These are phyloP conservation scores for Endotricha flammealis DNA, from an alignment of 2,888 invertebrate species.

Conservation along the genomic window DNA sequence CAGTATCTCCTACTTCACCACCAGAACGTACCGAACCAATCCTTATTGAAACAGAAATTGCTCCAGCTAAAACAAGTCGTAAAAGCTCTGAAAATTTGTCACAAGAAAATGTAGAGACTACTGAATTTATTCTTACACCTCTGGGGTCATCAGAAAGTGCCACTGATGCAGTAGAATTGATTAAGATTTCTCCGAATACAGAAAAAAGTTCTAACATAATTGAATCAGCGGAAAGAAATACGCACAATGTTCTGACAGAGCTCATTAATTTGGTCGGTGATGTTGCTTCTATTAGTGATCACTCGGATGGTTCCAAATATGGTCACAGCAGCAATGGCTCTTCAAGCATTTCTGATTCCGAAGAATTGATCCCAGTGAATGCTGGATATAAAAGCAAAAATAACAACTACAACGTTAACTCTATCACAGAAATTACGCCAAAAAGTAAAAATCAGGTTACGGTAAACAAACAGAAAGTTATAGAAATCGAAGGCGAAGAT, in stretches of 20 bases:
- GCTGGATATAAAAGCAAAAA: conserved; percentile 69
- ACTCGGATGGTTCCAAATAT: conserved; percentile 38
- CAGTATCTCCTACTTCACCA: conserved; percentile 27
- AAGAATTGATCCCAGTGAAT: conserved; percentile 65
- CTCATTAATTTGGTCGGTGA: conserved; percentile 66
- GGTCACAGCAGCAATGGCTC: conserved; percentile 26
- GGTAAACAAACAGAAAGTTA: conserved; percentile 44
- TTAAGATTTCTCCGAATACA: conserved; percentile 49
- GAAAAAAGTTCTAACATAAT: conserved; percentile 51
- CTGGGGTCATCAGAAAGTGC: conserved; percentile 56
- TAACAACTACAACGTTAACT: conserved; percentile 62
- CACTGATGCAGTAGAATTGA: conserved; percentile 57
- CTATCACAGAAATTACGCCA: conserved; percentile 59
- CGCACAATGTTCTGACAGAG: conserved; percentile 53
- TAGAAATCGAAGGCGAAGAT: conserved; percentile 66
- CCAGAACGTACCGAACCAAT: conserved; percentile 33
- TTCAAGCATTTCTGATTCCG: conserved; percentile 55
- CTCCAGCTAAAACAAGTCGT: conserved; percentile 34
- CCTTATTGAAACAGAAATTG: conserved; percentile 36
- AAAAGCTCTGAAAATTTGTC: conserved; percentile 34
- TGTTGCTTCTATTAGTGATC: conserved; percentile 64
- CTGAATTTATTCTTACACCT: conserved; percentile 53
- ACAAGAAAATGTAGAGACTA: conserved; percentile 56
- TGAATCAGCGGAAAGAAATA: conserved; percentile 37
- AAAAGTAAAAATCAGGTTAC: conserved; percentile 46